These are phyloP conservation scores for Petrosia ficiformis DNA, from an alignment of 37 sponge, comb jelly and placozoan genomes.

Conservation along the genomic window DNA sequence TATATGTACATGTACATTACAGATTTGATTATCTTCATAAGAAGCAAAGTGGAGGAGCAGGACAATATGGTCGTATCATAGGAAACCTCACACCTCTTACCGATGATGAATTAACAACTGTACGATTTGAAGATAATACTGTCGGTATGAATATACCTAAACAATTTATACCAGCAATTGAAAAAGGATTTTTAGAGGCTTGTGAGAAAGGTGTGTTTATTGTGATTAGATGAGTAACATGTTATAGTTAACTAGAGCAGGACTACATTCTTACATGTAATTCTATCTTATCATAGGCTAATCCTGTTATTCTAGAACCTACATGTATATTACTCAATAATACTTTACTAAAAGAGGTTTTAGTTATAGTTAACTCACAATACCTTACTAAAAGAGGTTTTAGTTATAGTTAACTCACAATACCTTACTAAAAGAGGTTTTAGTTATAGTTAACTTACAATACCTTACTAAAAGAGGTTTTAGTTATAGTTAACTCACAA, in stretches of 20 bases:
- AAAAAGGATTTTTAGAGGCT: conserved; percentile 76
- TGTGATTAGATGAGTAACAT: no score
- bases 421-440: no score
- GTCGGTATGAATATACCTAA: conserved; percentile 94
- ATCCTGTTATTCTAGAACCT: conserved; percentile 86
- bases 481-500: no score
- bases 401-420: no score
- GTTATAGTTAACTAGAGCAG: no score
- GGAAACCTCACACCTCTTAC: conserved; percentile 79
- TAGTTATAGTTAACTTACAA: no score
- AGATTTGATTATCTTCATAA: conserved; percentile 95
- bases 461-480: no score
- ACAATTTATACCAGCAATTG: conserved; percentile 92
- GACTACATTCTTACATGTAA: no score
- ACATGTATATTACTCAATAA: neutral
- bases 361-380: no score
- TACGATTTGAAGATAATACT: conserved; percentile 87
- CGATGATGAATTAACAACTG: conserved; percentile 58
- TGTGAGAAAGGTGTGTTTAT: conserved; percentile 41
- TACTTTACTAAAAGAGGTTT: no score
- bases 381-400: no score
- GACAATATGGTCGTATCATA: conserved; percentile 91
- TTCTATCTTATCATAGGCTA: conserved; percentile 44
- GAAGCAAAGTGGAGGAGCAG: conserved; percentile 97
- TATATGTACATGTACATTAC: neutral